Evolutionary conservation across 2,113 vertebrate species (phyloP).

Genomic region (Burhinus bistriatus): DNA sequence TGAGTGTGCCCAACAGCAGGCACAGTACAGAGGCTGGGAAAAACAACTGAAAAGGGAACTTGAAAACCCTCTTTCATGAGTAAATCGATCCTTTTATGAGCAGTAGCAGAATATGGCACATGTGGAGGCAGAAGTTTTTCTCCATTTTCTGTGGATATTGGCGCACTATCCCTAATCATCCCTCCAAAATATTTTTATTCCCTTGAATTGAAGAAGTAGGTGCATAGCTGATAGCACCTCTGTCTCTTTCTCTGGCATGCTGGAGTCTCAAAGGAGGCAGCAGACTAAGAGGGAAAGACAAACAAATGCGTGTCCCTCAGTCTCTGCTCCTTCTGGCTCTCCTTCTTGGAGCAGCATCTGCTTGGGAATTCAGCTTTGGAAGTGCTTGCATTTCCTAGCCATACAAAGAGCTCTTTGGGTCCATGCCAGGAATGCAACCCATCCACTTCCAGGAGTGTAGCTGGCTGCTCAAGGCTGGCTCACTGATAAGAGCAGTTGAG

Average conservation of each 20-base stretch:
- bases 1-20: background rate
- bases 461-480: background rate
- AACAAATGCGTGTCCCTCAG: background rate
- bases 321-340: background rate
- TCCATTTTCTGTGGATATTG: background rate
- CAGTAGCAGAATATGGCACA: background rate
- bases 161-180: background rate
- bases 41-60: background rate
- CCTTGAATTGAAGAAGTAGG: background rate
- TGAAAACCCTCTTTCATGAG: background rate
- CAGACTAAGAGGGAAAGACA: background rate
- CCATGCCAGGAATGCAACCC: background rate
- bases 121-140: background rate
- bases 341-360: background rate
- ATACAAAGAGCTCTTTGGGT: background rate
- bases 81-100: background rate
- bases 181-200: background rate
- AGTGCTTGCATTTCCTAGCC: background rate
- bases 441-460: background rate
- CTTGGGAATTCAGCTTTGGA: background rate
- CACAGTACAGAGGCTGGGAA: background rate
- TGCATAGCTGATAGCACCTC: background rate
- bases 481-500: background rate
- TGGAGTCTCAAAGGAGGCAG: background rate
- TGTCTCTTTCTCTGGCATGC: background rate